Conservation (phyloP, 2,888 invertebrate species). For the Drosophila niveifrons region DNA sequence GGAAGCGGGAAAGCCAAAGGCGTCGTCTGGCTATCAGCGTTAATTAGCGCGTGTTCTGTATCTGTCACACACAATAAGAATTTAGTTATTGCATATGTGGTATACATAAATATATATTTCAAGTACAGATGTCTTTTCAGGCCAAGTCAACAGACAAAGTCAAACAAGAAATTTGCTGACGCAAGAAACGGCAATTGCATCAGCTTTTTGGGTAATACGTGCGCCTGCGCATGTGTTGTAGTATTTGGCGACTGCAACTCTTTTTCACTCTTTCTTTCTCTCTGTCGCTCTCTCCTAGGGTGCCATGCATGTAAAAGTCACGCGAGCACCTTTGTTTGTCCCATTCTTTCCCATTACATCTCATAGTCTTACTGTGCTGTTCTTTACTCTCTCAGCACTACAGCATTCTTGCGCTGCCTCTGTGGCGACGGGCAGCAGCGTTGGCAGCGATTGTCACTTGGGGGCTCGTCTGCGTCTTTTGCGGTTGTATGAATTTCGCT, state of each 20-base stretch:
- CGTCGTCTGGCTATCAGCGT: slow-evolving; percentile 17
- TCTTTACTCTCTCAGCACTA: slow-evolving; percentile 11
- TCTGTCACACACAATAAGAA: slow-evolving; percentile 10
- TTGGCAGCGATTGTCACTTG: slow-evolving; percentile 13
- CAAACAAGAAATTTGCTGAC: slow-evolving; percentile 57
- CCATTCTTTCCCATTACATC: slow-evolving; percentile 19
- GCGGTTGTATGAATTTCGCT: slow-evolving; percentile 16
- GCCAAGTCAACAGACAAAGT: slow-evolving; percentile 23
- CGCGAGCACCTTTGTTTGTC: background rate
- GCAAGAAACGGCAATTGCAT: slow-evolving; percentile 71
- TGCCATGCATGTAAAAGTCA: background rate
- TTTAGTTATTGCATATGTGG: slow-evolving; percentile 11
- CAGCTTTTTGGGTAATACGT: slow-evolving; percentile 63
- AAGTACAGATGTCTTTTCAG: slow-evolving; percentile 1
- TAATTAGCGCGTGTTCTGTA: slow-evolving; percentile 29
- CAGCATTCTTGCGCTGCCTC: slow-evolving; percentile 2
- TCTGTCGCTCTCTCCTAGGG: slow-evolving; percentile 13
- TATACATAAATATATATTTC: slow-evolving; percentile 10
- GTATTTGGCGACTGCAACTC: slow-evolving; percentile 28
- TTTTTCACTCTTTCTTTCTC: slow-evolving; percentile 11
- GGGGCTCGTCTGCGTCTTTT: slow-evolving; percentile 66
- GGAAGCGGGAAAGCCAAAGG: slow-evolving; percentile 29
- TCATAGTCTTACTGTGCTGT: slow-evolving; percentile 27
- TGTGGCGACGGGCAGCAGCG: no score
- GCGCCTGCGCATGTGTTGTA: slow-evolving; percentile 56